Base-by-base conservation (phyloP, 2,888 invertebrate species). In the Lordiphosa fenestrarum region DNA sequence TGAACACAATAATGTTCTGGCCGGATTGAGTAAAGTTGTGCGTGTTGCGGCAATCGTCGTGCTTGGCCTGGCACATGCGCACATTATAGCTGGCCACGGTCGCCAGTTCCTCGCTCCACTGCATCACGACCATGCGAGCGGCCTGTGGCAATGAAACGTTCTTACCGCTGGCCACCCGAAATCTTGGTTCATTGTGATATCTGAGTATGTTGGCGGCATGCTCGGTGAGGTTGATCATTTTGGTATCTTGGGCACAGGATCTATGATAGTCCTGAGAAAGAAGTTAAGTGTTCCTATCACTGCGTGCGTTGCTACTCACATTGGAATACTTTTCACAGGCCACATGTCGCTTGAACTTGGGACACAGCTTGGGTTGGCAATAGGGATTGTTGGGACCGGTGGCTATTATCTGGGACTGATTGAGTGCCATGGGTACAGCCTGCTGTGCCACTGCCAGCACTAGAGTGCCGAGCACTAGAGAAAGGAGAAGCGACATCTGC, bases 11-110 rank as follows among this genome's bases (percentile, higher is more conserved):
- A 10, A 82, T 68, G 30, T 81, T 81, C 41, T 81, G 82, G 9
- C 83, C 81, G 10, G 84, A 73, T 5, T 46, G 55, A 9, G 61
- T 72, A n/a, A 52, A 81, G 38, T 58, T 66, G 12, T 13, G 52
- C n/a, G 78, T 82, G 12, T 75, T 84, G 40, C 53, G 82, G 49
- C 81, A 81, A 0, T 71, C 80, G 51, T 81, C 81, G 42, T 78
- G 68, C 40, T 62, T 66, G n/a, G 65, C 25, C 30, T 52, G 50
- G 25, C 83, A 85, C 53, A 63, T 54, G 36, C 64, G 73, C 12
- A 64, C 78, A 64, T 85, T 84, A 49, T 62, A 78, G 15, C 53
- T 63, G 23, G 85, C 84, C 46, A 85, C 6, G 0, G 44, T 61
- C 46, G 84, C 81, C 36, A 85, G 50, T 21, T 84, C 78, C 4